Evolutionary conservation across 2,888 invertebrate species (phyloP), one percentile per base, ranked within the genome.

Genomic region (Lithosia quadra): DNA sequence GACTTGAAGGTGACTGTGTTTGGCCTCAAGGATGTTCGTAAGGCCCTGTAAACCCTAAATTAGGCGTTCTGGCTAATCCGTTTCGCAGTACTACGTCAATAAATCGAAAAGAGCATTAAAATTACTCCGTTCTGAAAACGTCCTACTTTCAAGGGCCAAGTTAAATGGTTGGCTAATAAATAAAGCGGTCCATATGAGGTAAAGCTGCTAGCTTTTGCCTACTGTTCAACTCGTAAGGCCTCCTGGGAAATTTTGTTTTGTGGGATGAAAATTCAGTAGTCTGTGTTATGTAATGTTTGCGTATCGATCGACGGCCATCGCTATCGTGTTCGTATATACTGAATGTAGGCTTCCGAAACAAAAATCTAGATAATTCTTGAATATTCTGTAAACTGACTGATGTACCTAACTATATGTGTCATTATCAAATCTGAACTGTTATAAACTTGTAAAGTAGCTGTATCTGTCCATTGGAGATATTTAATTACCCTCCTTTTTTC

Each of bases 211-310:
- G 28, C 34, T 36, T 28, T 15, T 56, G 21, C 4, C n/a, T 24
- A 22, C 13, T 21, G 21, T 13, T 24, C 43, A 65, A 58, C 39
- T 43, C 43, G 57, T 33, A 21, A 21, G 24, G 43, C 39, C 65
- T 57, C 65, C 11, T 36, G 65, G 65, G 65, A 43, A 58, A 58
- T 65, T 39, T 56, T 63, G 55, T 63, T 39, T 64, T 64, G 34
- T 8, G 56, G 18, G 56, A 39, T 56, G 53, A 34, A 63, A 63
- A 53, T 53, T 33, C 15, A 9, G 33, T 13, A 18, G 49, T 49
- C 28, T 53, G 15, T 63, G n/a, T n/a, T n/a, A n/a, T n/a, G n/a
- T n/a, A n/a, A 49, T 63, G 21, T 33, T 33, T 15, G 63, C 21
- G 49, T 33, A 63, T 49, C 15, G 63, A 63, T 53, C 63, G n/a